Evolutionary conservation across 2,888 invertebrate species (phyloP), one percentile per base, ranked within the genome.

Genomic region (Cantharis rufa): DNA sequence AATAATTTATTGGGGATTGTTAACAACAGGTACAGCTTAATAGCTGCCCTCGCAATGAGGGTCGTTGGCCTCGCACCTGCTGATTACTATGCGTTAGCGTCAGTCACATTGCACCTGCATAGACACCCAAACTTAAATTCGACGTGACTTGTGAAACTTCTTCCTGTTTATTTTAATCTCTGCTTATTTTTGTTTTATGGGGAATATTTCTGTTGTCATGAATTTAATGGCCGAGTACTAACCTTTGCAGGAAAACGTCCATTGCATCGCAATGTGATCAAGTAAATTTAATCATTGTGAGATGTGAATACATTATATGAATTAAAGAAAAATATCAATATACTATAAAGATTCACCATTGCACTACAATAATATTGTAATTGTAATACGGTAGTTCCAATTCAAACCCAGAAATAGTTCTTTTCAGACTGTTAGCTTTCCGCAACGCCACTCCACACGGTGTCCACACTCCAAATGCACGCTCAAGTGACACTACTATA

Each of bases 31-130:
- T 74, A 72, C 77, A 77, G 74, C 18, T 74, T 77, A 77, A 77
- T 74, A 72, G 77, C 78, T 76, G 76, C 78, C 76, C 78, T 74
- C 76, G 74, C 76, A 76, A 66, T 68, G 16, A 68, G 76, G 83
- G 80, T 83, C 83, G 77, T 80, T 79, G 83, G 81, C 82, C 83
- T 74, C 80, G 80, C 83, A 83, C 83, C 83, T 83, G 83, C 83
- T 82, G 83, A 83, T 83, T 82, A 78, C 81, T 82, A 81, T 83
- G 83, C 83, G 75, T 68, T 79, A 69, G 79, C 80, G 78, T 76
- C 81, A 72, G 74, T 80, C 79, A 72, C 77, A 77, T 78, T 81
- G 82, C 82, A 82, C 82, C 82, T 82, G 82, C 82, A 79, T 75
- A 76, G 79, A 73, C 77, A 76, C 79, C 71, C 79, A 72, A 77